Conservation (phyloP, 2,797 vertebrate genomes). For the Pogoniulus pusillus region DNA sequence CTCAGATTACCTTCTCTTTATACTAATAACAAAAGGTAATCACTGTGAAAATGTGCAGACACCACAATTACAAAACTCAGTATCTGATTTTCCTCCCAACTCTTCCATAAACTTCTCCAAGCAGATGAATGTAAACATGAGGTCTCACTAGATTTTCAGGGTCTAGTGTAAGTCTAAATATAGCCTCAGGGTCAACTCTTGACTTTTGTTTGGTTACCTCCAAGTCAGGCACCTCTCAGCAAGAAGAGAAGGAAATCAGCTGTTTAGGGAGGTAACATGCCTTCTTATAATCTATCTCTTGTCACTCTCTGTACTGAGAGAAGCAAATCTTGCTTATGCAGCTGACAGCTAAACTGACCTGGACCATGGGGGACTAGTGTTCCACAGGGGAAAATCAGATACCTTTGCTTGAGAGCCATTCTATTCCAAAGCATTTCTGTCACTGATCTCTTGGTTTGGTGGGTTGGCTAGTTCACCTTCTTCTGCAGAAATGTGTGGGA, state of each 20-base stretch:
- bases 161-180: not conserved
- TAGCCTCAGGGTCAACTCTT: not conserved
- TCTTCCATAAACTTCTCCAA: not conserved
- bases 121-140: not conserved
- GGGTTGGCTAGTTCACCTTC: not conserved
- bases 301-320: not conserved
- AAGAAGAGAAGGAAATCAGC: not conserved
- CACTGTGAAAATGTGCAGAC: not conserved
- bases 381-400: not conserved
- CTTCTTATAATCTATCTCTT: not conserved
- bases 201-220: not conserved
- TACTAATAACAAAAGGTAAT: not conserved
- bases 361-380: rapidly evolving
- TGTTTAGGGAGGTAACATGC: not conserved
- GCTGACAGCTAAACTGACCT: not conserved
- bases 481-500: constrained; percentile 1
- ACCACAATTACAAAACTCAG: not conserved
- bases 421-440: not conserved
- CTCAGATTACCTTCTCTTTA: not conserved
- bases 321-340: not conserved
- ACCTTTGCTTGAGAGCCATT: not conserved
- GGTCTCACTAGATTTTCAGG: not conserved
- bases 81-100: not conserved
- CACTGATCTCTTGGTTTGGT: not conserved
- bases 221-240: not conserved